Base-by-base conservation (phyloP, 2,888 invertebrate species). In the Azorinus chamasolen region DNA sequence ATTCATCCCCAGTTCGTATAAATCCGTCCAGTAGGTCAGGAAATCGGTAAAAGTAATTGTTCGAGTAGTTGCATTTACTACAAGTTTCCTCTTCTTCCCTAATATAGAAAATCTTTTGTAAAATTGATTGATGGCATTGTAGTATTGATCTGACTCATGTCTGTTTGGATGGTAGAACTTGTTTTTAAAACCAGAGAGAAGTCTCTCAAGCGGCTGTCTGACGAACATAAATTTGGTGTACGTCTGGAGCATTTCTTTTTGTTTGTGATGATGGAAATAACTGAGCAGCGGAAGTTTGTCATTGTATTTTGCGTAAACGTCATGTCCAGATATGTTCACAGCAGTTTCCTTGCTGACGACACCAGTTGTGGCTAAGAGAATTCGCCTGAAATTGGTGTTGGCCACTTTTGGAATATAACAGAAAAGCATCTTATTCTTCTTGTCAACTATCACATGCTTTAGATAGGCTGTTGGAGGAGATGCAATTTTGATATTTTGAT, bases 331-430 rank as follows among this genome's bases (percentile, higher is more conserved):
- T 16, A 89, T 51, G 6, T 76, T 79, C 27, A 80, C 45, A 0
- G 83, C 83, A 58, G 88, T 69, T 0, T 75, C 77, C 12, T 77
- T 80, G 20, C 84, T 75, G 22, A 87, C 81, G 48, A 83, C 77
- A 14, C 96, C 96, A 8, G 95, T 95, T 70, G 97, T 94, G 84
- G 97, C 95, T 96, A 98, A 96, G 64, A 98, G 94, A 25, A 97
- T 95, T 51, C 98, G 95, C 91, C 98, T 98, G 97, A 98, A 98
- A 93, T 98, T 98, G 8, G 98, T 98, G 92, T 97, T 98, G 63
- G 98, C 98, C 58, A 92, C 92, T 95, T 98, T 98, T 68, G 98
- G 98, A 79, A 98, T 97, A 93, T 97, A 97, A 91, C 98, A 98
- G 91, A 97, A 98, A 16, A 98, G 94, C n/a, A 98, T 94, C 92